phyloP scores from a whole-genome alignment of 2,113 vertebrate species.

The Gymnorhina tibicen region DNA sequence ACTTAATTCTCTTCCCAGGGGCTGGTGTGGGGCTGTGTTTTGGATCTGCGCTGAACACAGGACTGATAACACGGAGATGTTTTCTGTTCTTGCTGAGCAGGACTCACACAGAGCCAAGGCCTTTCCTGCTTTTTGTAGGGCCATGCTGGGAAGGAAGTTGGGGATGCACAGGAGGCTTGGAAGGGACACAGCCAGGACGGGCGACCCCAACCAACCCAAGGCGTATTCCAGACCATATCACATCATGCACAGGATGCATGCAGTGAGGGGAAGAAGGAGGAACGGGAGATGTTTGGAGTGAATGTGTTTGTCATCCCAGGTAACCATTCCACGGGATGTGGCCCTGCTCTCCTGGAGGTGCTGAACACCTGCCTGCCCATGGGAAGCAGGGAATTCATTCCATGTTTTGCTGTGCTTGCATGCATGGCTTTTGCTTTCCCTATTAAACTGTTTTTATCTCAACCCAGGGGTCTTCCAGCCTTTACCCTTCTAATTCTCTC shows the following conservation, averaged over 20 bases:
- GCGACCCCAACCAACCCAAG: not conserved
- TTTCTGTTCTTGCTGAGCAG: not conserved
- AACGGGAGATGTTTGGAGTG: not conserved
- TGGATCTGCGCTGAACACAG: not conserved
- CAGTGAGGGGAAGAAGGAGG: not conserved
- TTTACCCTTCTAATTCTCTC: not conserved
- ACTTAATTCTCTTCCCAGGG: not conserved
- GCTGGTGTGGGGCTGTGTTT: not conserved
- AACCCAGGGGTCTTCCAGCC: not conserved
- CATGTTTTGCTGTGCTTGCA: not conserved
- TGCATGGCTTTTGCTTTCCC: not conserved
- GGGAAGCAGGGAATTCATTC: not conserved
- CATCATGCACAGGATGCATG: not conserved
- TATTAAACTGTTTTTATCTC: not conserved
- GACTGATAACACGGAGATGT: not conserved
- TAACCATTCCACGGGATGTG: not conserved
- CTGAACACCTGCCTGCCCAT: not conserved
- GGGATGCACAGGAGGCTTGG: not conserved
- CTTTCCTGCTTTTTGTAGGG: not conserved
- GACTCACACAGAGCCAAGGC: not conserved
- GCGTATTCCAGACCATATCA: not conserved
- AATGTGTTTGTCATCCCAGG: not conserved
- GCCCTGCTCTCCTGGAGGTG: not conserved
- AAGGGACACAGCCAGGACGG: not conserved
- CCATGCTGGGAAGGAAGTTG: not conserved